Evolutionary conservation across 2,797 vertebrate genomes (phyloP).

Genomic region (Oceanodroma leucorhoa): DNA sequence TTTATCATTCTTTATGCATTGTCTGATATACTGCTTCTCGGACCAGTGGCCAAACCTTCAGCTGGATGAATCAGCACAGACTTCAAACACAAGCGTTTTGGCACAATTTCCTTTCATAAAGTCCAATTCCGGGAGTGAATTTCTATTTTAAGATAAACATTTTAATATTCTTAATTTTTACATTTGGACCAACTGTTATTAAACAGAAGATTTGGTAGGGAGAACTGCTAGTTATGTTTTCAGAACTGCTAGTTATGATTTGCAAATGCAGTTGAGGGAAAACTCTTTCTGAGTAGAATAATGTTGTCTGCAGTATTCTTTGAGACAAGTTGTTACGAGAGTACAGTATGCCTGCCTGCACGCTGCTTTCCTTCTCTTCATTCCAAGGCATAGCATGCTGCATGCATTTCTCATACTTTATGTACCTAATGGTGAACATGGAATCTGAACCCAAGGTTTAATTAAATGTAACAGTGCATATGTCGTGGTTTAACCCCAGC

Average conservation of each 20-base stretch:
- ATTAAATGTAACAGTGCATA: background rate
- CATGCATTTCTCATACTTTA: background rate
- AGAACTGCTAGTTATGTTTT: background rate
- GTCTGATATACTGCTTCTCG: background rate
- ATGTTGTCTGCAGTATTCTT: background rate
- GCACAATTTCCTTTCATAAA: background rate
- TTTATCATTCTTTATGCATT: slow-evolving; percentile 28
- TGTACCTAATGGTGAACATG: background rate
- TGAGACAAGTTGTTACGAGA: background rate
- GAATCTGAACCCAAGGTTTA: background rate
- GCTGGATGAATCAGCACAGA: background rate
- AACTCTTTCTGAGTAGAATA: background rate
- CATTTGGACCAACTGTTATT: background rate
- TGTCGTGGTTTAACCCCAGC: no score
- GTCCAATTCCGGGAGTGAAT: background rate
- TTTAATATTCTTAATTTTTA: background rate
- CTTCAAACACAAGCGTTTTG: background rate
- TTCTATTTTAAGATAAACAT: background rate
- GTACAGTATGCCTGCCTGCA: background rate
- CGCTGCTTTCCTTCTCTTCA: background rate
- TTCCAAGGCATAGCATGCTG: background rate
- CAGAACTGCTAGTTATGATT: background rate
- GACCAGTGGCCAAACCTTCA: background rate
- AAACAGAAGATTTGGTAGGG: background rate
- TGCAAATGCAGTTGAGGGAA: background rate